Evolutionary conservation across 2,113 vertebrate species (phyloP).

Genomic region (Stictonetta naevosa): DNA sequence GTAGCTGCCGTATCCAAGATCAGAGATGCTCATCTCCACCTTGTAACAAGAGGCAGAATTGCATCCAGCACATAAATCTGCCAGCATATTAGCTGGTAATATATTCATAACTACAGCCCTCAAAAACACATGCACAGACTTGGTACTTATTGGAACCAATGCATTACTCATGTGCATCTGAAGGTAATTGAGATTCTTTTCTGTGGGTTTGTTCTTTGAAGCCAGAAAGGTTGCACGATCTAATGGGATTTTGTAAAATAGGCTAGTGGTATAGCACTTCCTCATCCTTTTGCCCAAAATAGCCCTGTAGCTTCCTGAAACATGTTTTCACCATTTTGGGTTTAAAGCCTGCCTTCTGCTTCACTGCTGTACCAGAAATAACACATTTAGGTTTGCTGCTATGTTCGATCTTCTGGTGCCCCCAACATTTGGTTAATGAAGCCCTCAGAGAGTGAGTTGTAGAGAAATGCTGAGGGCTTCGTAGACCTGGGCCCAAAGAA

Average conservation of each 20-base stretch:
- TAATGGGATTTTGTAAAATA: not conserved
- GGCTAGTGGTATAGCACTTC: not conserved
- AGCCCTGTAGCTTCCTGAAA: not conserved
- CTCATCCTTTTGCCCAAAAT: not conserved
- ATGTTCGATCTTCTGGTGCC: not conserved
- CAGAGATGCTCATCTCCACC: not conserved
- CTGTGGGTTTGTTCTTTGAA: not conserved
- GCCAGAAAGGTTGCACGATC: not conserved
- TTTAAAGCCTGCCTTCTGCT: not conserved
- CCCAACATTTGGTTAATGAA: not conserved
- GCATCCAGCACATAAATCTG: not conserved
- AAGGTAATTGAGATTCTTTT: not conserved
- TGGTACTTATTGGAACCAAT: not conserved
- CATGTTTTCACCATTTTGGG: not conserved
- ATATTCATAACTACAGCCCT: not conserved
- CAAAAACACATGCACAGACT: not conserved
- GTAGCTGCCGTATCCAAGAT: not conserved
- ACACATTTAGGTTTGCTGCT: not conserved
- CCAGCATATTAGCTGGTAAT: not conserved
- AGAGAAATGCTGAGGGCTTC: not conserved
- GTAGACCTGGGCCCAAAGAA: not conserved
- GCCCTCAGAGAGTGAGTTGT: not conserved
- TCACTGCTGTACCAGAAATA: not conserved
- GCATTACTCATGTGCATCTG: not conserved
- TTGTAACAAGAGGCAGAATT: not conserved